Evolutionary conservation across 2,888 invertebrate genomes (phyloP), one percentile per base, ranked within the genome.

Genomic region (Leptogaster cylindrica): DNA sequence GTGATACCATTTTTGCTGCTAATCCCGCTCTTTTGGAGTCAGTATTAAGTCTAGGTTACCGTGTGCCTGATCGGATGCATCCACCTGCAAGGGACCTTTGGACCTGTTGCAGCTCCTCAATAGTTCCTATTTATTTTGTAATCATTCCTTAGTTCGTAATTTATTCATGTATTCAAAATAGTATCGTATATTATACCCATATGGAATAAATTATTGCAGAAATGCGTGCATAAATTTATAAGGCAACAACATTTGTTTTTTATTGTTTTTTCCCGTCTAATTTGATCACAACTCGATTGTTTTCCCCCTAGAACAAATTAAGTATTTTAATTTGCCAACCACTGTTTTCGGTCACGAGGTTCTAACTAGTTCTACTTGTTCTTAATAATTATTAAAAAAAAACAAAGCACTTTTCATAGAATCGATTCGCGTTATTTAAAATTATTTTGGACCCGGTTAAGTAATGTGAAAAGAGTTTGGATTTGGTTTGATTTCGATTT

Each of bases 81-180:
- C 10, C 36, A 10, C 14, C n/a, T 10, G 7, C 31, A 31, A 31
- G 7, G 31, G 31, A 31, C n/a, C n/a, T n/a, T n/a, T n/a, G n/a
- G n/a, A n/a, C n/a, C n/a, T n/a, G 36, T 36, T 14, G n/a, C 51
- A 31, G 46, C 46, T 23, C 10, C 10, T 14, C 27, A 12, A 33
- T 31, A 39, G 55, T 55, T 55, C 36, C 36, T 55, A 55, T 55
- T 55, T 55, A 23, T 20, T 55, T 12, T 36, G 36, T 20, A 36
- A 23, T 5, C 39, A n/a, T n/a, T 23, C n/a, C 52, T 28, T 55
- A 33, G 36, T 23, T 8, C 23, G n/a, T 55, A 55, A 55, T 12
- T 55, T 55, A 55, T 39, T 55, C 55, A 55, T 55, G 25, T 55
- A 55, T 55, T 55, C 39, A 55, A 2, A 48, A 16, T 8, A 20